A percentile compares a stretch with the other conserved stretches of the same genome.
Conservation (phyloP, 2,888 invertebrate genomes). For the Leptodirus hochenwartii region DNA sequence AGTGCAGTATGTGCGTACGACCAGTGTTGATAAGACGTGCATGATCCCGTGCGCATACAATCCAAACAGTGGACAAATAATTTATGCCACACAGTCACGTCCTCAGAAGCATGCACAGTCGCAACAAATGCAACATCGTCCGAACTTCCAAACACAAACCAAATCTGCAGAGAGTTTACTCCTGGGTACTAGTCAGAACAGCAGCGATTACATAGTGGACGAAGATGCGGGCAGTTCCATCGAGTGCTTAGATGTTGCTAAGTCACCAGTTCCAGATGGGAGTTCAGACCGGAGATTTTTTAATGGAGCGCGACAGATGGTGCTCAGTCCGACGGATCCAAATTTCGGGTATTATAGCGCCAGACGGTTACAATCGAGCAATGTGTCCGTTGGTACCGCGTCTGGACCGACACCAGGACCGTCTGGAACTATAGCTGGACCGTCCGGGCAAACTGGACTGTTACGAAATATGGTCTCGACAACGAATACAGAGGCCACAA, state of each 20-base stretch:
- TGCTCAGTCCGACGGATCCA: slow-evolving; percentile 26
- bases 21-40: slow-evolving; percentile 24
- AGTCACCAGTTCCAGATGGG: slow-evolving; percentile 19
- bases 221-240: slow-evolving; percentile 48
- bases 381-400: slow-evolving; percentile 25
- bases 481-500: slow-evolving; percentile 52
- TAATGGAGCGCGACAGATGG: slow-evolving; percentile 24
- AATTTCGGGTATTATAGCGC: slow-evolving; percentile 27
- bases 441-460: background rate
- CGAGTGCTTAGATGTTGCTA: slow-evolving; percentile 42
- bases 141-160: too few species aligned
- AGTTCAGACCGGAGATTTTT: slow-evolving; percentile 23
- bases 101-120: slow-evolving; percentile 28
- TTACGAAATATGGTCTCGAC: slow-evolving; percentile 33
- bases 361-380: slow-evolving; percentile 27
- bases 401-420: background rate
- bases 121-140: slow-evolving; percentile 34
- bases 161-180: slow-evolving; percentile 70
- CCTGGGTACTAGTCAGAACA: slow-evolving; percentile 41
- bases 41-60: slow-evolving; percentile 9
- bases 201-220: slow-evolving; percentile 38
- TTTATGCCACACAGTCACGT: too few species aligned
- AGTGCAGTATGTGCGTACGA: slow-evolving; percentile 20
- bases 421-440: background rate
- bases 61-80: background rate